Evolutionary conservation across 2,888 invertebrate species (phyloP).

Genomic region (Lordiphosa fenestrarum): DNA sequence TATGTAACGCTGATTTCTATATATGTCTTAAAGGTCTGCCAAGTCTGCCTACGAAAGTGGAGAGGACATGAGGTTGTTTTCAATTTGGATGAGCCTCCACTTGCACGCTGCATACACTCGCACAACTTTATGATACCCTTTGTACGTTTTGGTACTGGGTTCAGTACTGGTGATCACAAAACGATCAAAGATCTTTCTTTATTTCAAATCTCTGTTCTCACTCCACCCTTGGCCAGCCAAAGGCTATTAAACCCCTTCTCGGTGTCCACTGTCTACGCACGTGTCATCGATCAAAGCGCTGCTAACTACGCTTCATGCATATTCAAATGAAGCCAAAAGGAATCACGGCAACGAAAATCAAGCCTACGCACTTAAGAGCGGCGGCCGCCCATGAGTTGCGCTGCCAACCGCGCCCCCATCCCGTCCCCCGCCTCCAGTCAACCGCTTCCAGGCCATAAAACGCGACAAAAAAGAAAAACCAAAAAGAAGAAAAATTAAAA

Average conservation of each 20-base stretch:
- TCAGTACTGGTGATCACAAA: no score
- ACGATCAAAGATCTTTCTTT: background rate
- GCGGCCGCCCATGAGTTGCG: slow-evolving; percentile 29
- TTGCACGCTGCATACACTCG: no score
- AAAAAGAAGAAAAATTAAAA: slow-evolving; percentile 63
- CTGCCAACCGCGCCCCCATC: background rate
- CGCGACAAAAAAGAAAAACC: slow-evolving; percentile 47
- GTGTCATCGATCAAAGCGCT: slow-evolving; percentile 52
- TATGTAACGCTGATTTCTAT: no score
- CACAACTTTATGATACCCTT: no score
- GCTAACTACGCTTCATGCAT: slow-evolving; percentile 50
- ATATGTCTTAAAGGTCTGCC: no score
- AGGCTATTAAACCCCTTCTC: no score
- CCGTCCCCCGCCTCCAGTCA: background rate
- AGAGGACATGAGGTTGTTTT: no score
- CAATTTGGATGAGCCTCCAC: no score
- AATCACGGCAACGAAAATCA: slow-evolving; percentile 66
- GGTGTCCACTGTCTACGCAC: slow-evolving; percentile 44
- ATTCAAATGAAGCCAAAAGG: slow-evolving; percentile 52
- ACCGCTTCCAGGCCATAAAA: slow-evolving; percentile 59
- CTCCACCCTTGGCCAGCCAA: no score
- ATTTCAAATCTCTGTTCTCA: no score
- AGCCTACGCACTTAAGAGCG: slow-evolving; percentile 61
- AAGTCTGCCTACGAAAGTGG: no score
- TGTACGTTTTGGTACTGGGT: no score